Evolutionary conservation across 2,888 invertebrate species (phyloP).

Genomic region (Apamea monoglypha): DNA sequence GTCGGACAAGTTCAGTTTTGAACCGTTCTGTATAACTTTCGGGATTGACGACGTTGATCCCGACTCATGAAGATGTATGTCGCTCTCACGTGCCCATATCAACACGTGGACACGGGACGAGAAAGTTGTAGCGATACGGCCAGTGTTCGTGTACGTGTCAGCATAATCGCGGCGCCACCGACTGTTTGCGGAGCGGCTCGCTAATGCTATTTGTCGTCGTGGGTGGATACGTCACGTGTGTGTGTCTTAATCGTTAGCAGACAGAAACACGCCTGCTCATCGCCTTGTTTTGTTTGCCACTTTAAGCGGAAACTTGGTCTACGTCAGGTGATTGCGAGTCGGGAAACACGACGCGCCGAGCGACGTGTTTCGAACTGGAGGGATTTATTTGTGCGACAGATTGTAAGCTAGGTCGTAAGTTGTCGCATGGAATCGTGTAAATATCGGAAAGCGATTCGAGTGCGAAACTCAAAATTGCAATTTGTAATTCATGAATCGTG

Average conservation of each 20-base stretch:
- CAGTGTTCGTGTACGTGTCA: constrained; percentile 77
- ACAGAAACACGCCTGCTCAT: constrained; percentile 83
- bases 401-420: constrained; percentile 75
- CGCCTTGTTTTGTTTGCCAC: constrained; percentile 85
- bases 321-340: constrained; percentile 81
- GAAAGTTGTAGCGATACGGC: constrained; percentile 76
- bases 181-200: constrained; percentile 84
- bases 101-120: constrained; percentile 76
- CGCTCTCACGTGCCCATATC: constrained; percentile 75
- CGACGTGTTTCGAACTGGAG: constrained; percentile 72
- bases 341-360: constrained; percentile 62
- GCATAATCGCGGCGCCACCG: constrained; percentile 83
- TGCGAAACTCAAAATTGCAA: constrained; percentile 76
- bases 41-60: constrained; percentile 74
- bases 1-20: constrained; percentile 63
- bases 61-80: constrained; percentile 74
- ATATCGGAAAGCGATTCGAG: constrained; percentile 77
- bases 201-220: constrained; percentile 87
- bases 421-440: constrained; percentile 72
- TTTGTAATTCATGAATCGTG: constrained; percentile 78
- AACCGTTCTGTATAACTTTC: constrained; percentile 68
- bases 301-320: constrained; percentile 81
- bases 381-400: constrained; percentile 78
- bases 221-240: constrained; percentile 84
- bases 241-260: constrained; percentile 88